These are phyloP conservation scores for Eulacestoma nigropectus DNA, from an alignment of 2,113 vertebrate species.

Conservation along the genomic window DNA sequence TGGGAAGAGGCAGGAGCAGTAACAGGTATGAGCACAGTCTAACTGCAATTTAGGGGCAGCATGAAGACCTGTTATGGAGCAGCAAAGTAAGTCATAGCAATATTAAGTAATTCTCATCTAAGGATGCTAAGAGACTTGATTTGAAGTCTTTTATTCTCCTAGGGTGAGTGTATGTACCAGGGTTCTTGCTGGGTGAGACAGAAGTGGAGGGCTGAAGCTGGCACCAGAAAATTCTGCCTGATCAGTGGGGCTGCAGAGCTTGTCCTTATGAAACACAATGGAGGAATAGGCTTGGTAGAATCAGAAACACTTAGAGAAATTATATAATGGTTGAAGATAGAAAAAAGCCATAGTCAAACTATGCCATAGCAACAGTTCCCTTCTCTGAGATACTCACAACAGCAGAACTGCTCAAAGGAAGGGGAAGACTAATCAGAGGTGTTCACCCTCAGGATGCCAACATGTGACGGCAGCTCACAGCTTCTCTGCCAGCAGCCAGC, in stretches of 20 bases:
- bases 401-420: neutral
- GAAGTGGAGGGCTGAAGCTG: neutral
- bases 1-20: neutral
- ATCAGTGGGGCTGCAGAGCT: neutral
- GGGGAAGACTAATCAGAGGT: neutral
- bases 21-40: neutral
- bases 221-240: neutral
- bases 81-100: neutral
- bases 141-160: neutral
- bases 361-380: neutral
- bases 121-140: neutral
- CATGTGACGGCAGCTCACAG: constrained; percentile 6
- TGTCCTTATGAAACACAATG: neutral
- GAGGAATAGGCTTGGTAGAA: neutral
- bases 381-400: neutral
- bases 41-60: neutral
- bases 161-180: neutral
- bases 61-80: neutral
- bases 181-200: neutral
- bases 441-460: neutral
- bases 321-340: neutral
- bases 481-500: neutral
- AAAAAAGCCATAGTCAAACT: neutral
- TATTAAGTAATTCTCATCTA: neutral
- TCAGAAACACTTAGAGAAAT: neutral